Evolutionary conservation across 1,140 invertebrate genomes (phyloP).

Genomic region (Ceratosolen fusciceps): DNA sequence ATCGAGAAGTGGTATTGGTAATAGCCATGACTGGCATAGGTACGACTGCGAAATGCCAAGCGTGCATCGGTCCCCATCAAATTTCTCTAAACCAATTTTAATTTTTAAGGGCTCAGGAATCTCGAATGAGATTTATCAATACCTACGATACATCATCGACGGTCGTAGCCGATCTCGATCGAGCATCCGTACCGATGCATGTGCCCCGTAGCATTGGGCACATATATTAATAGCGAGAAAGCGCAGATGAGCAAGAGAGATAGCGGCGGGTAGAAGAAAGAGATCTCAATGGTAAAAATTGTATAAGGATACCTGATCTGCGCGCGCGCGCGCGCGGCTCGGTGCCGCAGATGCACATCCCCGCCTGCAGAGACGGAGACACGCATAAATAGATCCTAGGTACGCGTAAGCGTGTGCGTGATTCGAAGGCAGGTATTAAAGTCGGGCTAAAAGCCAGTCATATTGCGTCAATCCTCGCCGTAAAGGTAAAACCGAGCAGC

Average conservation of each 20-base stretch:
- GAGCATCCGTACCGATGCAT: not conserved
- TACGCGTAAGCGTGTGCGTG: too few relatives aligned
- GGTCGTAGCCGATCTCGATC: not conserved
- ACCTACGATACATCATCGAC: not conserved
- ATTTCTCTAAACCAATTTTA: not conserved
- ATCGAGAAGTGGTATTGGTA: not conserved
- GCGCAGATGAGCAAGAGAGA: not conserved
- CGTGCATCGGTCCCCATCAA: not conserved
- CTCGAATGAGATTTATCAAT: not conserved
- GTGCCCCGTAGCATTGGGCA: not conserved
- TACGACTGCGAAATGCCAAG: not conserved
- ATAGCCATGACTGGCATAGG: not conserved
- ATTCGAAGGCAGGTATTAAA: not conserved
- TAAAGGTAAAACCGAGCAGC: not conserved
- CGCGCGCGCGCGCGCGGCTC: not conserved
- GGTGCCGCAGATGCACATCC: too few relatives aligned
- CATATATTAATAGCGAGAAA: constrained; percentile 1
- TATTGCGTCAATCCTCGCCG: not conserved
- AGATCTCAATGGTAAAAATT: constrained; percentile 2
- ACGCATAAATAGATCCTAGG: constrained; percentile 1
- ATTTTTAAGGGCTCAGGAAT: not conserved
- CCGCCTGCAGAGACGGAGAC: not conserved
- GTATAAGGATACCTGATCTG: not conserved
- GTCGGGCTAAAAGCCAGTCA: not conserved
- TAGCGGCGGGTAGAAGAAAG: not conserved